Conservation (phyloP, 2,797 vertebrate genomes). For the Chelon labrosus region DNA sequence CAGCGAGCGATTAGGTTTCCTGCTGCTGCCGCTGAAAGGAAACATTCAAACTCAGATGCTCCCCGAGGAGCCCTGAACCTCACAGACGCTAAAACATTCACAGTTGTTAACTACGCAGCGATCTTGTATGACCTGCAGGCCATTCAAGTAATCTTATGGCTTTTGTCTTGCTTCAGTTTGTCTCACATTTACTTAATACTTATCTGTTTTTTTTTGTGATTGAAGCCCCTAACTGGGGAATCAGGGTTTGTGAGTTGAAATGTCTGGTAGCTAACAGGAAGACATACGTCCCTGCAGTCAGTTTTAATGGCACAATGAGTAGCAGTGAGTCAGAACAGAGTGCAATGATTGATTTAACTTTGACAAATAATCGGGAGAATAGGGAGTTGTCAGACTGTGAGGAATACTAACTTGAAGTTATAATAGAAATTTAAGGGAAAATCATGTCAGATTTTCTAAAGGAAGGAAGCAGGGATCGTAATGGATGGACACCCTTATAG, state of each 20-base stretch:
- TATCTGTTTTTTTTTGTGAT: not conserved
- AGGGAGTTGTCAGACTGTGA: not conserved
- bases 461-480: no score
- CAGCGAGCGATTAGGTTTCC: slow-evolving; percentile 22
- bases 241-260: not conserved
- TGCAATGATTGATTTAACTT: no score
- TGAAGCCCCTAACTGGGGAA: not conserved
- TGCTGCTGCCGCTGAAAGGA: slow-evolving; percentile 28
- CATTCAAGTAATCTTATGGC: not conserved
- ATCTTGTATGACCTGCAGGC: not conserved
- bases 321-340: not conserved
- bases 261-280: not conserved
- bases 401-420: slow-evolving; percentile 2
- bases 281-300: not conserved
- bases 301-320: not conserved
- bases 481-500: no score
- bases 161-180: not conserved
- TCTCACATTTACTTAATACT: not conserved
- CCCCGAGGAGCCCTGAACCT: slow-evolving; percentile 1
- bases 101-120: not conserved
- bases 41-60: slow-evolving; percentile 25
- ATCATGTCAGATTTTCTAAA: not conserved
- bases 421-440: not conserved
- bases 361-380: no score
- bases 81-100: slow-evolving; percentile 24